These are phyloP conservation scores for Chrysina gloriosa DNA, from an alignment of 2,888 invertebrate genomes.

Conservation along the genomic window DNA sequence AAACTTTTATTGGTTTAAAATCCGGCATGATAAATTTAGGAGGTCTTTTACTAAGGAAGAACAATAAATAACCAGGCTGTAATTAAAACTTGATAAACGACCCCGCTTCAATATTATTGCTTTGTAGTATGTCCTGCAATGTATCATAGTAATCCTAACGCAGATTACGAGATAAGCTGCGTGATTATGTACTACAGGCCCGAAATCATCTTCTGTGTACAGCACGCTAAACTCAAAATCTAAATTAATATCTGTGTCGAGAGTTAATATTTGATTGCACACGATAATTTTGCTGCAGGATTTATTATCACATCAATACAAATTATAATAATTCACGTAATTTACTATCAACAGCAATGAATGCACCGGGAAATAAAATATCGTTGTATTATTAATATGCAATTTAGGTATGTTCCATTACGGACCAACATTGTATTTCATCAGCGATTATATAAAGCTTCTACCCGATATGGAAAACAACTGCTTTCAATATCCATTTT, in stretches of 20 bases:
- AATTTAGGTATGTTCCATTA: no score
- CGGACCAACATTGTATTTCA: no score
- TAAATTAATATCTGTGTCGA: slow-evolving; percentile 20
- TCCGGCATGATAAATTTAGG: no score
- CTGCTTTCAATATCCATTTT: no score
- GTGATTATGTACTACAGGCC: not conserved
- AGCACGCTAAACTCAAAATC: not conserved
- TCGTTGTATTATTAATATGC: no score
- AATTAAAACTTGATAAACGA: slow-evolving; percentile 21
- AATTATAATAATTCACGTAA: not conserved
- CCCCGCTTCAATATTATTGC: slow-evolving; percentile 1
- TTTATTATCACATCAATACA: slow-evolving; percentile 5
- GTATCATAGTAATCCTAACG: slow-evolving; percentile 7
- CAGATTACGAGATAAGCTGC: slow-evolving; percentile 13
- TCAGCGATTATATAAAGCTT: no score
- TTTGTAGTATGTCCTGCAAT: not conserved
- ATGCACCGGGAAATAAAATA: no score
- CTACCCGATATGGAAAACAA: no score
- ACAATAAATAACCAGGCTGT: slow-evolving; percentile 18
- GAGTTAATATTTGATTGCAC: slow-evolving; percentile 1
- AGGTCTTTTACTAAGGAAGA: slow-evolving; percentile 4
- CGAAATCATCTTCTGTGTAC: not conserved
- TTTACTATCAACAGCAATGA: slow-evolving; percentile 1
- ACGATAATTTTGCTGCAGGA: not conserved
- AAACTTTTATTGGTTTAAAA: no score